These are phyloP conservation scores for Amblyornis subalaris DNA, from an alignment of 2,113 vertebrate species.

Conservation along the genomic window DNA sequence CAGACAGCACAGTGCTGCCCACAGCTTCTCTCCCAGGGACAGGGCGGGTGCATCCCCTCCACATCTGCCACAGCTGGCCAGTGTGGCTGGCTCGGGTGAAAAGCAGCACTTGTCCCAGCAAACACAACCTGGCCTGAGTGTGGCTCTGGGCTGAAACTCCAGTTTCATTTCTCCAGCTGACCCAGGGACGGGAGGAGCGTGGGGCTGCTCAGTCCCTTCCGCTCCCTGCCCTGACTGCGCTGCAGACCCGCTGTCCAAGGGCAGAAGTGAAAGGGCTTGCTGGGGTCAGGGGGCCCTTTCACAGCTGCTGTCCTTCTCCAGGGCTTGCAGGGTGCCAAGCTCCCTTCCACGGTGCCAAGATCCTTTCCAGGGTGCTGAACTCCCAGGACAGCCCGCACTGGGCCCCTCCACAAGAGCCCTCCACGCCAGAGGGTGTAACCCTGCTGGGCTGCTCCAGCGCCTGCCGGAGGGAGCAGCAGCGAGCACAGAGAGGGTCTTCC, in stretches of 20 bases:
- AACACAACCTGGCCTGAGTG: neutral
- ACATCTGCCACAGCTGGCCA: neutral
- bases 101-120: neutral
- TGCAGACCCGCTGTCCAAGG: accelerated
- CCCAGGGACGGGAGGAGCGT: accelerated
- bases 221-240: neutral
- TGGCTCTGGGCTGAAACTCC: neutral
- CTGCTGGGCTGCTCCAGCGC: neutral
- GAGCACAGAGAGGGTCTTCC: neutral
- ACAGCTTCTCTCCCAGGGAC: neutral
- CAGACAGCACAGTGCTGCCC: neutral
- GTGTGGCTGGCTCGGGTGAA: neutral
- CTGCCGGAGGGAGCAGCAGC: neutral
- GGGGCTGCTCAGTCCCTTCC: neutral
- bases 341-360: neutral
- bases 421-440: neutral
- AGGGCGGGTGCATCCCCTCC: neutral
- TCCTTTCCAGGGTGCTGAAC: neutral
- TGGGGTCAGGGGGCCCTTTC: neutral
- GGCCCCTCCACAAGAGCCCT: neutral
- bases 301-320: neutral
- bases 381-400: neutral
- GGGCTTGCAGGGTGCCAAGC: neutral
- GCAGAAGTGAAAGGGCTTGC: neutral
- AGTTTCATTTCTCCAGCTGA: neutral